phyloP scores from a whole-genome alignment of 1,140 invertebrate genomes.

The Drosophila sp. region DNA sequence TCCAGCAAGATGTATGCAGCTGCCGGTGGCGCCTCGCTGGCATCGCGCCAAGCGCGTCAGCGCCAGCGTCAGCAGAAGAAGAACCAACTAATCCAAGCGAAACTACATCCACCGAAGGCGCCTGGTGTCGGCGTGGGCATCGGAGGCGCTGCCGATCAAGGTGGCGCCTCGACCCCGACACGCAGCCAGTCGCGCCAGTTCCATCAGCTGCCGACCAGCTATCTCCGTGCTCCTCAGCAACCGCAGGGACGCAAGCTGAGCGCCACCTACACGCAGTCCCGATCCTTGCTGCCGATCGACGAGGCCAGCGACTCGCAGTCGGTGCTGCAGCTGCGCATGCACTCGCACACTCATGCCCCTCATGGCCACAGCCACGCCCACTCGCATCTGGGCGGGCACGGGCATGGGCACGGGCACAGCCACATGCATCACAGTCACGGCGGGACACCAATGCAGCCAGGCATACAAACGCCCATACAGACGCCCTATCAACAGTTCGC shows the following conservation, averaged over 20 bases:
- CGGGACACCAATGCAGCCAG: not conserved
- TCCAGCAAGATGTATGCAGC: slow-evolving; percentile 88
- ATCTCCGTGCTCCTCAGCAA: slow-evolving; percentile 81
- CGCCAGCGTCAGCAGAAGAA: slow-evolving; percentile 85
- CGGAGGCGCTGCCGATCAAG: slow-evolving; percentile 61
- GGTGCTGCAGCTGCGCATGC: slow-evolving; percentile 80
- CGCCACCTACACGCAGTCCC: slow-evolving; percentile 83
- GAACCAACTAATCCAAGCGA: slow-evolving; percentile 85
- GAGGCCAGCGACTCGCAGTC: slow-evolving; percentile 79
- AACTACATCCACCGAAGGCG: slow-evolving; percentile 85
- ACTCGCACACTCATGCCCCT: slow-evolving; percentile 64
- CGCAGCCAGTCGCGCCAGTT: slow-evolving; percentile 85
- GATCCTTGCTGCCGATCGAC: slow-evolving; percentile 83
- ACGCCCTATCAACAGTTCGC: slow-evolving; percentile 76
- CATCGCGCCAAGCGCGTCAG: slow-evolving; percentile 88
- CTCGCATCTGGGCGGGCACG: slow-evolving; percentile 28
- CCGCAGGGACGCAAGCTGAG: slow-evolving; percentile 79
- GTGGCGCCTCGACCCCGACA: slow-evolving; percentile 77
- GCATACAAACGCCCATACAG: slow-evolving; percentile 54
- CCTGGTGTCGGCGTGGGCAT: slow-evolving; percentile 55
- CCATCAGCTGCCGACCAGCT: slow-evolving; percentile 85
- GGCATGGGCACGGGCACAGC: slow-evolving; percentile 39
- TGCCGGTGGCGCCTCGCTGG: slow-evolving; percentile 89
- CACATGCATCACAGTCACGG: slow-evolving; percentile 41
- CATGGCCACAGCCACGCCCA: slow-evolving; percentile 41